These are phyloP conservation scores for Drosophila guanche DNA, from an alignment of 1,140 invertebrate species.

Conservation along the genomic window DNA sequence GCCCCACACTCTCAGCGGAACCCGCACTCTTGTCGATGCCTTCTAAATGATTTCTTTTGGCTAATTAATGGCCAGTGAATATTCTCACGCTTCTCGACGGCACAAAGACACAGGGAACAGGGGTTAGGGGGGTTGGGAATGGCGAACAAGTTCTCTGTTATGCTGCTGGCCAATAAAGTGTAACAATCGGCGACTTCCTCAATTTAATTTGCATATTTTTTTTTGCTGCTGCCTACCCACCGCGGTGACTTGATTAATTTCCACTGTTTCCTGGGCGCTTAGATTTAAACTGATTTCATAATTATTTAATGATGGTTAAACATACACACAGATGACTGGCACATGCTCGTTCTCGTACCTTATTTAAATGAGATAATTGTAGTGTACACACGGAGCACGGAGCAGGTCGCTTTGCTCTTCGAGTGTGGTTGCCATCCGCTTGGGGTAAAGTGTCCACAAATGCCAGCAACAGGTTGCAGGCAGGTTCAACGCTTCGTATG, in stretches of 20 bases:
- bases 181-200: slow-evolving; percentile 67
- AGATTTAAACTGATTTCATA: slow-evolving; percentile 43
- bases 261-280: slow-evolving; percentile 13
- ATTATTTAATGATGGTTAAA: slow-evolving; percentile 41
- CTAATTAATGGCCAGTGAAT: slow-evolving; percentile 79
- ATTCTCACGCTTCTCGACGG: slow-evolving; percentile 70
- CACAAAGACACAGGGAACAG: neutral
- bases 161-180: slow-evolving; percentile 44
- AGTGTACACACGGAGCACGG: too few species aligned
- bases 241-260: slow-evolving; percentile 56
- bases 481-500: slow-evolving; percentile 17
- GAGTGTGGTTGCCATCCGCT: too few species aligned
- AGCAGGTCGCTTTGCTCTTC: too few species aligned
- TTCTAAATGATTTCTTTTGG: slow-evolving; percentile 57
- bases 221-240: slow-evolving; percentile 14
- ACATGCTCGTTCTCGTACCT: slow-evolving; percentile 12
- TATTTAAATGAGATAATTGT: neutral
- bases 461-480: slow-evolving; percentile 34
- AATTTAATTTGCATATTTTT: slow-evolving; percentile 72
- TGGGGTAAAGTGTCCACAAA: too few species aligned
- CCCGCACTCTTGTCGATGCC: slow-evolving; percentile 49
- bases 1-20: neutral
- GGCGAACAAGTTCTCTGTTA: slow-evolving; percentile 54
- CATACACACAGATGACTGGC: too few species aligned
- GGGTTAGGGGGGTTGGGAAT: neutral